Evolutionary conservation across 2,113 vertebrate genomes (phyloP).

Genomic region (Cettia cetti): DNA sequence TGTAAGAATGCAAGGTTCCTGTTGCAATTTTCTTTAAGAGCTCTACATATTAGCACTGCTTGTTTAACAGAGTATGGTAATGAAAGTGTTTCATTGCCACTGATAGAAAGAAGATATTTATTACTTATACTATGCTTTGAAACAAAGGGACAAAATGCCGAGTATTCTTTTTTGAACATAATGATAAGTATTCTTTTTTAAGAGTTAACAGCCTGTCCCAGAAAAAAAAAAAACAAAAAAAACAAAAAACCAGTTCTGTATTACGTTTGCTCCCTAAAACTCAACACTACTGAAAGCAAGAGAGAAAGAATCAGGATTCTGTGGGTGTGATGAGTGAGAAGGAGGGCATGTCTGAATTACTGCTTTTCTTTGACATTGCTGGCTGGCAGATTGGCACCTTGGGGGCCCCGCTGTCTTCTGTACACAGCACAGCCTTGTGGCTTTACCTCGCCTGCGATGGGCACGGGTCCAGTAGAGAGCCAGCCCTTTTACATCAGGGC

Average conservation of each 20-base stretch:
- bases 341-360: not conserved
- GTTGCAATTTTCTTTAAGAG: not conserved
- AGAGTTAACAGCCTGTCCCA: not conserved
- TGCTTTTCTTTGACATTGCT: not conserved
- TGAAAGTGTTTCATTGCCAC: not conserved
- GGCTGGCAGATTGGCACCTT: constrained; percentile 8
- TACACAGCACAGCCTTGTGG: not conserved
- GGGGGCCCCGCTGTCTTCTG: not conserved
- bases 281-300: not conserved
- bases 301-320: not conserved
- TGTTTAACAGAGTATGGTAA: not conserved
- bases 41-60: not conserved
- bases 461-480: not conserved
- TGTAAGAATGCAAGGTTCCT: not conserved
- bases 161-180: not conserved
- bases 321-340: not conserved
- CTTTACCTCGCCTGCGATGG: not conserved
- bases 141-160: not conserved
- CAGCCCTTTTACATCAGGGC: not conserved
- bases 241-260: not conserved
- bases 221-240: too few relatives aligned
- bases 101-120: not conserved
- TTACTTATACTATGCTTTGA: not conserved
- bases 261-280: not conserved
- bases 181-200: not conserved